These are phyloP conservation scores for Paelopatides confundens DNA, from an alignment of 53 echinoderm and acorn worm species.

Conservation along the genomic window DNA sequence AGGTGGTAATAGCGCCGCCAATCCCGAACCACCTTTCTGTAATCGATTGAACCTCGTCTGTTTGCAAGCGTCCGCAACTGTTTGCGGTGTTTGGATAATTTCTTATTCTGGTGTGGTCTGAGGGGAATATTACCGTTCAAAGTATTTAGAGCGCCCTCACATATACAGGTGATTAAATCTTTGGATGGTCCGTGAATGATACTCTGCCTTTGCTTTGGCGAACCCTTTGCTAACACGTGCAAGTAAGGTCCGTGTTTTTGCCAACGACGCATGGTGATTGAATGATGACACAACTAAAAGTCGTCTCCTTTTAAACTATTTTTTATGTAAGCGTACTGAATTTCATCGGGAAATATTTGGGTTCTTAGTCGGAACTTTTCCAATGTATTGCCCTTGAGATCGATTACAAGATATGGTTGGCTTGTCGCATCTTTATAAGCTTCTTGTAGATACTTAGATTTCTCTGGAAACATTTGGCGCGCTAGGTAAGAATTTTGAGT, in stretches of 20 bases:
- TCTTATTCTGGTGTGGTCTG: conserved; percentile 52
- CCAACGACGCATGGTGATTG: conserved; percentile 19
- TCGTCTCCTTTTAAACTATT: too few species aligned
- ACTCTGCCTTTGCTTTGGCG: conserved; percentile 66
- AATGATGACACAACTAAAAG: too few species aligned
- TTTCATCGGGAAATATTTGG: too few species aligned
- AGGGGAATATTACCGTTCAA: conserved; percentile 73
- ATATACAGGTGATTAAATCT: conserved; percentile 60
- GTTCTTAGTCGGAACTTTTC: too few species aligned
- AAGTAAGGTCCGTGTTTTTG: conserved; percentile 63
- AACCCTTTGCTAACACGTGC: conserved; percentile 68
- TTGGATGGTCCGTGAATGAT: conserved; percentile 71
- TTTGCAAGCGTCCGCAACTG: conserved; percentile 56
- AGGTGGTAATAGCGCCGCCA: conserved; percentile 33
- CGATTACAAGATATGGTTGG: not conserved
- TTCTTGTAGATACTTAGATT: too few species aligned
- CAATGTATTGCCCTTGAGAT: too few species aligned
- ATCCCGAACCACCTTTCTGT: conserved; percentile 6
- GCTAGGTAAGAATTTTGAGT: too few species aligned
- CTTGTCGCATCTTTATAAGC: not conserved
- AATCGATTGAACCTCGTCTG: conserved; percentile 11
- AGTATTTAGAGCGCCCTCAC: conserved; percentile 67
- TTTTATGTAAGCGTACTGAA: too few species aligned
- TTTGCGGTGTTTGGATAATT: conserved; percentile 53
- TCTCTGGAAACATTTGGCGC: too few species aligned